These are phyloP conservation scores for Globodera rostochiensis DNA, from an alignment of 1,140 invertebrate genomes.

Conservation along the genomic window DNA sequence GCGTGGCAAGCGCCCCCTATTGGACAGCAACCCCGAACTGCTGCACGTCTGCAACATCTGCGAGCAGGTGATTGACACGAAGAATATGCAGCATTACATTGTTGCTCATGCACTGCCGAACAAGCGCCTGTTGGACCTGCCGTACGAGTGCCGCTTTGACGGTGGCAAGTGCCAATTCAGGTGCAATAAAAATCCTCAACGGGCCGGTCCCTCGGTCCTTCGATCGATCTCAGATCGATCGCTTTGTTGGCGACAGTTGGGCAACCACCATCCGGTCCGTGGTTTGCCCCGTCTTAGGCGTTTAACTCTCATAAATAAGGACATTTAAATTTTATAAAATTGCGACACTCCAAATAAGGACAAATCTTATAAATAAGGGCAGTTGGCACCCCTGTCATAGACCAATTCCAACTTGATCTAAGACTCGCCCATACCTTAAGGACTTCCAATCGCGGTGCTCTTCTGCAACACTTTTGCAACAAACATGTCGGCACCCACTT, in stretches of 20 bases:
- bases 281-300: too few species aligned
- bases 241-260: too few species aligned
- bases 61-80: background rate
- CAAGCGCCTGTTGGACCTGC: background rate
- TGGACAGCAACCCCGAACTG: background rate
- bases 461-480: background rate
- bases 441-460: background rate
- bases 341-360: too few species aligned
- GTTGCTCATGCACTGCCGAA: background rate
- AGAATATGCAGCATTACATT: background rate
- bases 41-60: constrained; percentile 9
- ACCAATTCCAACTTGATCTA: too few species aligned
- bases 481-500: background rate
- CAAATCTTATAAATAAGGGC: too few species aligned
- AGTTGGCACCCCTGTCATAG: too few species aligned
- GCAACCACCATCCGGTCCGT: too few species aligned
- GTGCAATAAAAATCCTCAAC: background rate
- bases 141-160: background rate
- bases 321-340: too few species aligned
- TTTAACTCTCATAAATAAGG: too few species aligned
- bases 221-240: too few species aligned
- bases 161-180: constrained; percentile 7
- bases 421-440: background rate
- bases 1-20: background rate
- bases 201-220: too few species aligned